Conservation (phyloP, 2,797 vertebrate species). For the Cryptoblepharus egeriae region DNA sequence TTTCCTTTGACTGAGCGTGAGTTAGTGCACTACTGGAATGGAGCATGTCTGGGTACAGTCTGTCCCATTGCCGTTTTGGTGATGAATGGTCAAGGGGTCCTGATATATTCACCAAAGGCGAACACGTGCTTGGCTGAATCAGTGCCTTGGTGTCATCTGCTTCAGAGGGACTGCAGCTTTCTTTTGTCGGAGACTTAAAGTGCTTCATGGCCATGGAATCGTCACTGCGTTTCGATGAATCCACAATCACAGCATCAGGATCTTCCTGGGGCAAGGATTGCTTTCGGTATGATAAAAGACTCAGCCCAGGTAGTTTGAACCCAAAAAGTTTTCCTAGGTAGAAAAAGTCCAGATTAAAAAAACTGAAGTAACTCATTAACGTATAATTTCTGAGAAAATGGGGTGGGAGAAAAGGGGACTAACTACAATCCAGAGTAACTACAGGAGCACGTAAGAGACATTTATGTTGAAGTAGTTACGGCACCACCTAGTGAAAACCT, state of each 20-base stretch:
- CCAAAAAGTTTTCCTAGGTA: conserved; percentile 90
- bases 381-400: neutral
- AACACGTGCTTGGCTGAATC: conserved; percentile 89
- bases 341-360: conserved; percentile 42
- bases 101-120: conserved; percentile 88
- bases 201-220: conserved; percentile 91
- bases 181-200: conserved; percentile 92
- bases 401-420: neutral
- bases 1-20: conserved; percentile 90
- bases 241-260: conserved; percentile 92
- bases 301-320: conserved; percentile 90
- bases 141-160: conserved; percentile 93
- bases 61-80: conserved; percentile 91
- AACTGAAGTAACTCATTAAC: conserved; percentile 31
- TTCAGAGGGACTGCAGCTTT: conserved; percentile 91
- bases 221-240: conserved; percentile 88
- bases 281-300: conserved; percentile 91
- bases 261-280: conserved; percentile 97
- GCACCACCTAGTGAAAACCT: too few species aligned
- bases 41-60: conserved; percentile 86
- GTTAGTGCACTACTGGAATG: conserved; percentile 88
- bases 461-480: too few species aligned
- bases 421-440: too few species aligned
- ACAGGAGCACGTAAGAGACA: too few species aligned
- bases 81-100: conserved; percentile 93